Base-by-base conservation (phyloP, 2,113 vertebrate species). In the Protobothrops mucrosquamatus region DNA sequence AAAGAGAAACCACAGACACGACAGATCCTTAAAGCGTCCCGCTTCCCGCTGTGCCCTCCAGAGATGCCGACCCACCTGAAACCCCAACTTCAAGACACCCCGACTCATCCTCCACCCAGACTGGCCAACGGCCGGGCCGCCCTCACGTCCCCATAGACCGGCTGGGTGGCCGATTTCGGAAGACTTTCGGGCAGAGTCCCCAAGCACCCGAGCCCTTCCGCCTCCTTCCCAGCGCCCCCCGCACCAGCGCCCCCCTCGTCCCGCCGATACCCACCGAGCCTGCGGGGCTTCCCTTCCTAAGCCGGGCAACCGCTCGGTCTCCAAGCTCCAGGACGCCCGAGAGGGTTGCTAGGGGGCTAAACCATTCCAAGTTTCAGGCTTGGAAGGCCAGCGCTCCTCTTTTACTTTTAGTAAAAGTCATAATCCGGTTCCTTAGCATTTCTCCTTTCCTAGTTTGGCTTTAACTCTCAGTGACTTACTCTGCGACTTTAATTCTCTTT, bases 331-430 rank as follows among this genome's bases (percentile, higher is more conserved):
- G 5, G 93, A 94, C 96, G 92, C 96, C 15, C 7, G 24, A 4
- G 22, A 14, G 74, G 6, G 97, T 97, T 95, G 96, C 97, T 92
- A 96, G 34, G 94, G 94, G 96, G 92, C 91, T 51, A 90, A 86
- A 74, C 55, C 92, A 91, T 64, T 22, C 1, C 34, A 7, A 0
- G 0, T 0, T 29, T 0, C 15, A 46, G 0, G 61, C 39, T 29
- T 23, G 87, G 48, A 43, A 51, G 18, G 1, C 23, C 0, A 2
- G 29, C 2, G 5, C 2, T 34, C 23, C 61, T 2, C 0, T 22
- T 57, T 85, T 46, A n/a, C 61, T 20, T 46, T 20, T 46, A 64
- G 3, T 4, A 6, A 15, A 46, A 12, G 3, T 24, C 34, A 81
- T 4, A 22, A 20, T 43, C 74, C 14, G 3, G 39, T 8, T 26